phyloP scores from a whole-genome alignment of 2,797 vertebrate species.

The Sebastes elongatus region DNA sequence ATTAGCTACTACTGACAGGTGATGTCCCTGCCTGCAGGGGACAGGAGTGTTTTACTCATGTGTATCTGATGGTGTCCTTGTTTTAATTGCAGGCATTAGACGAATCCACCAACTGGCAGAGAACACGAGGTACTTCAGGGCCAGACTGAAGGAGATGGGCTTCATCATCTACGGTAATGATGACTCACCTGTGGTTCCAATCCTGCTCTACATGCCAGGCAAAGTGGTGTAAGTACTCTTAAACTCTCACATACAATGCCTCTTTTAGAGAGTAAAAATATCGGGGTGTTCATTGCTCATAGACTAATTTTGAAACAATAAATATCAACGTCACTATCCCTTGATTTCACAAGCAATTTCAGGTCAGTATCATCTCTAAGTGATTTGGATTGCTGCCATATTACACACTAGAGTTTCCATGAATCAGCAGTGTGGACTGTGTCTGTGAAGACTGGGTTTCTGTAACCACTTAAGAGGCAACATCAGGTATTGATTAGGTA shows the following conservation, averaged over 20 bases:
- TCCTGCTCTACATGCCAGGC: constrained; percentile 93
- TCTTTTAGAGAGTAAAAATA: not conserved
- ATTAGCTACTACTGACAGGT: constrained; percentile 41
- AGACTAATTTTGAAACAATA: not conserved
- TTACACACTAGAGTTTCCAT: constrained; percentile 55
- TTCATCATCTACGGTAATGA: constrained; percentile 94
- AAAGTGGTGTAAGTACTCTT: constrained; percentile 91
- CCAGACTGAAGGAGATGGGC: constrained; percentile 88
- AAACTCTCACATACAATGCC: not conserved
- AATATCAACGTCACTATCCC: not conserved
- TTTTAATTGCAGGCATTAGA: constrained; percentile 82
- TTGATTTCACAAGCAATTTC: constrained; percentile 36
- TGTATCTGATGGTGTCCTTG: constrained; percentile 50
- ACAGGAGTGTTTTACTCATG: constrained; percentile 26
- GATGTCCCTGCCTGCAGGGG: constrained; percentile 24
- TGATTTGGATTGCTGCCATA: constrained; percentile 48
- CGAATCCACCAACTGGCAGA: constrained; percentile 86
- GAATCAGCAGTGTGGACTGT: constrained; percentile 46
- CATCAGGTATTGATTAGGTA: constrained; percentile 46
- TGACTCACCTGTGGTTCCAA: constrained; percentile 90
- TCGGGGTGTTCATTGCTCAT: not conserved
- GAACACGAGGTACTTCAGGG: constrained; percentile 92
- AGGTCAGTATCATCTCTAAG: constrained; percentile 36
- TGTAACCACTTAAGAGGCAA: constrained; percentile 45
- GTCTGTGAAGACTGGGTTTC: constrained; percentile 20